Evolutionary conservation across 2,113 vertebrate species (phyloP).

Genomic region (Thomomys bottae): DNA sequence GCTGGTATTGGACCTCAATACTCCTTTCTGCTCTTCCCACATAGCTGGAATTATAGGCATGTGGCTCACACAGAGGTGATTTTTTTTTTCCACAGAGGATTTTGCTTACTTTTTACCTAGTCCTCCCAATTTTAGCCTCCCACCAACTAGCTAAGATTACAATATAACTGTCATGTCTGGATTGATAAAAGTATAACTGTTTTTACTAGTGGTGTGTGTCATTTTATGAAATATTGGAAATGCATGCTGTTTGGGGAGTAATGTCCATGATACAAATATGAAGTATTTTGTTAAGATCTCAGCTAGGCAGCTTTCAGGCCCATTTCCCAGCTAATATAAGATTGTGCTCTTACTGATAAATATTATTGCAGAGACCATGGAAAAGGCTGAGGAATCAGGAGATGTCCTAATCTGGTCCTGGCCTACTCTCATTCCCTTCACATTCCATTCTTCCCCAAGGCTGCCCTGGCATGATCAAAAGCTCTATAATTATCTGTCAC

Average conservation of each 20-base stretch:
- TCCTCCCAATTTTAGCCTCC: no score
- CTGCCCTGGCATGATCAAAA: background rate
- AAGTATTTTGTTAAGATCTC: background rate
- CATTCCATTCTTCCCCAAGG: background rate
- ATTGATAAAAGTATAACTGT: background rate
- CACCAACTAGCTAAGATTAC: no score
- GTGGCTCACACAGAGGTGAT: no score
- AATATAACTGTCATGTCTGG: no score
- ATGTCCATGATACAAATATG: background rate
- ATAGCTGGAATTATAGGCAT: no score
- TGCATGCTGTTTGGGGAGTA: accelerated
- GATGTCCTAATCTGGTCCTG: background rate
- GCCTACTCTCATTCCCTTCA: background rate
- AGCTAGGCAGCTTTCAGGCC: background rate
- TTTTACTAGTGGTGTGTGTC: background rate
- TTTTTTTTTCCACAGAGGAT: no score
- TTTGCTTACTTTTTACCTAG: no score
- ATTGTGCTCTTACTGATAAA: background rate
- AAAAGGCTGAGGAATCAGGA: no score
- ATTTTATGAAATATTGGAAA: background rate
- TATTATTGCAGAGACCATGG: background rate
- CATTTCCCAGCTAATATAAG: background rate
- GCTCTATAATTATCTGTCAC: background rate
- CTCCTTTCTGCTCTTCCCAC: no score
- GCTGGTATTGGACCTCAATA: no score